Base-by-base conservation (phyloP, 2,888 invertebrate genomes). In the Erpobdella octoculata region DNA sequence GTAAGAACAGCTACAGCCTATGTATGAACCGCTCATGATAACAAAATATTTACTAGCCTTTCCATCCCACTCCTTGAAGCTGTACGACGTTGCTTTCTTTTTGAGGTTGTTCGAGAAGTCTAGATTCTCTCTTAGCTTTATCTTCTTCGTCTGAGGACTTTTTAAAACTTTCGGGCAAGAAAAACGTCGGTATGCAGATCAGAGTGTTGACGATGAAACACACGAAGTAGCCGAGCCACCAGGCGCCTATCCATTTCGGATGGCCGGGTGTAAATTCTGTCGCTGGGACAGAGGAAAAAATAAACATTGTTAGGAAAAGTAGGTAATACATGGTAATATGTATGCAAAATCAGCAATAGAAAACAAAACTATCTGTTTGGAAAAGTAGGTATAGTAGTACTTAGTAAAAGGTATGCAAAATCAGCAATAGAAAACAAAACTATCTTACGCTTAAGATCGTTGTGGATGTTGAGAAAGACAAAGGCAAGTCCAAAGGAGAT, bases 201-300 rank as follows among this genome's bases (percentile, higher is more conserved):
- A 58, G 18, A n/a, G 69, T 21, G 31, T 66, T 72, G 66, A 65
- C 35, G 46, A 70, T 28, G 35, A 61, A 58, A 36, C 72, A 73
- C 31, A 66, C 59, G 66, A 73, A 25, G 31, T 61, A 73, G 25
- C 73, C 73, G 28, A 73, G 15, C 73, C 73, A 73, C 73, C 73
- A 73, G 5, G 72, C 70, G n/a, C 73, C 73, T 6, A 73, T 48
- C 73, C 73, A 73, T 8, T 37, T 46, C 25, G 73, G 73, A 65
- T 73, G 46, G 21, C 35, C 41, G 12, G 61, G 66, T 35, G 58
- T 71, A 36, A 73, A 28, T 18, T n/a, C 33, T 15, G 72, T 71
- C 28, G 35, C 73, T 73, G 66, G 21, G 53, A 8, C 33, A 46
- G 25, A 61, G 38, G 33, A 33, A 25, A 41, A 31, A 68, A 33